A percentile compares a stretch with the other conserved stretches of the same genome.
Conservation (phyloP, 92 coral and sea anemone species). For the Zoanthus sansibaricus region DNA sequence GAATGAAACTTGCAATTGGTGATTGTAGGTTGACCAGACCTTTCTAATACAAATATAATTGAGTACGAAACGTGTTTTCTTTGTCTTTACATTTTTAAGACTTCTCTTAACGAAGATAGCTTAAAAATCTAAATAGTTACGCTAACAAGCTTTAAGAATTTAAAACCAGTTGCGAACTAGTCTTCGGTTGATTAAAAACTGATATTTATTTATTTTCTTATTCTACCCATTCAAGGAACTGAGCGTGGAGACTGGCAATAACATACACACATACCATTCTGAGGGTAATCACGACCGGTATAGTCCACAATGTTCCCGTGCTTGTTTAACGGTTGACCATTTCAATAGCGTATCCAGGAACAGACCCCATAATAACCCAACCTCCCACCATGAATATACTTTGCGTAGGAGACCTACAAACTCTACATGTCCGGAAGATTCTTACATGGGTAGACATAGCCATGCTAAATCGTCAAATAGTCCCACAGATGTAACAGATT, state of each 20-base stretch:
- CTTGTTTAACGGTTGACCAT: background rate
- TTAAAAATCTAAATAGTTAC: background rate
- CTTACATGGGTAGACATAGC: background rate
- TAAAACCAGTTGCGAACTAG: background rate
- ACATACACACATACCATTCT: background rate
- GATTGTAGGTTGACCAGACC: no score
- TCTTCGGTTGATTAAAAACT: background rate
- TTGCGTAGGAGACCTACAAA: background rate
- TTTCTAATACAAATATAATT: no score
- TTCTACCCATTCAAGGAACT: slow-evolving; percentile 12
- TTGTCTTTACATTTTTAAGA: no score
- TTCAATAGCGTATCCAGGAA: slow-evolving; percentile 8
- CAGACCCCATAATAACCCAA: slow-evolving; percentile 2
- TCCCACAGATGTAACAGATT: no score
- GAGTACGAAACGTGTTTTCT: no score
- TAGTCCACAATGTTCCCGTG: slow-evolving; percentile 25
- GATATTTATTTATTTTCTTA: no score
- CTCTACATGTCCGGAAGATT: slow-evolving; percentile 13
- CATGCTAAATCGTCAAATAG: background rate
- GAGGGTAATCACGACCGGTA: slow-evolving; percentile 7
- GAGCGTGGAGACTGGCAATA: background rate
- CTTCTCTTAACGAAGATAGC: background rate
- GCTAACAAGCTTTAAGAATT: background rate
- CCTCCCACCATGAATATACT: slow-evolving; percentile 4
- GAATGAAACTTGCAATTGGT: no score